Conservation (phyloP, 2,888 invertebrate species). For the Drosophila melanosoma region DNA sequence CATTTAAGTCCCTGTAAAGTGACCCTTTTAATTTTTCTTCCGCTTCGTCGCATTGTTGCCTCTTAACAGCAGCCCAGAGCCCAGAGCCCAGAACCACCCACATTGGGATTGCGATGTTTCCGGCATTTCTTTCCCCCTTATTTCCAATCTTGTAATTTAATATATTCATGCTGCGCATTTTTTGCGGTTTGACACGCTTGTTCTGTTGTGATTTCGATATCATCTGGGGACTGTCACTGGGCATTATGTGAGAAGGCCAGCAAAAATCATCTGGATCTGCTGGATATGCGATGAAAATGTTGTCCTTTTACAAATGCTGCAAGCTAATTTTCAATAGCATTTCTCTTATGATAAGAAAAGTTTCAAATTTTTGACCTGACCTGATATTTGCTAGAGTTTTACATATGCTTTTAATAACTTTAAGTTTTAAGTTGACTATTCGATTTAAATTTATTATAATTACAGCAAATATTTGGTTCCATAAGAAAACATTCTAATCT, state of each 20-base stretch:
- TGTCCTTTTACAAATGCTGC: neutral
- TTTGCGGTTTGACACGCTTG: constrained; percentile 80
- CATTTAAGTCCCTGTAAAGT: constrained; percentile 80
- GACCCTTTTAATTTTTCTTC: constrained; percentile 81
- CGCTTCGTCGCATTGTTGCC: constrained; percentile 72
- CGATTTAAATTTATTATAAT: neutral
- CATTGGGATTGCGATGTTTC: constrained; percentile 46
- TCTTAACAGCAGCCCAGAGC: constrained; percentile 60
- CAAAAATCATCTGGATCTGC: constrained; percentile 1
- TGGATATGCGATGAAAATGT: neutral
- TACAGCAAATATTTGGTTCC: neutral
- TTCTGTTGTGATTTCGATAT: constrained; percentile 68
- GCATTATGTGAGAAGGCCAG: constrained; percentile 10
- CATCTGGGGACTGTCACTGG: constrained; percentile 48
- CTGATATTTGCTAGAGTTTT: neutral
- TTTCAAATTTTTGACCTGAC: neutral
- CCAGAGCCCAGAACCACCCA: constrained; percentile 36
- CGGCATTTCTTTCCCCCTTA: constrained; percentile 22
- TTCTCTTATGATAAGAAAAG: neutral
- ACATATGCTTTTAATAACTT: neutral
- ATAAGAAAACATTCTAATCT: neutral
- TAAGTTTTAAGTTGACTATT: neutral
- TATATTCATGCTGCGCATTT: constrained; percentile 75
- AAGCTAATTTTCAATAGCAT: constrained; percentile 19
- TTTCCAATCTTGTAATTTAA: constrained; percentile 64